A percentile compares a stretch with the other conserved stretches of the same genome.
phyloP scores from a whole-genome alignment of 2,888 invertebrate species.

The Synergus itoensis region DNA sequence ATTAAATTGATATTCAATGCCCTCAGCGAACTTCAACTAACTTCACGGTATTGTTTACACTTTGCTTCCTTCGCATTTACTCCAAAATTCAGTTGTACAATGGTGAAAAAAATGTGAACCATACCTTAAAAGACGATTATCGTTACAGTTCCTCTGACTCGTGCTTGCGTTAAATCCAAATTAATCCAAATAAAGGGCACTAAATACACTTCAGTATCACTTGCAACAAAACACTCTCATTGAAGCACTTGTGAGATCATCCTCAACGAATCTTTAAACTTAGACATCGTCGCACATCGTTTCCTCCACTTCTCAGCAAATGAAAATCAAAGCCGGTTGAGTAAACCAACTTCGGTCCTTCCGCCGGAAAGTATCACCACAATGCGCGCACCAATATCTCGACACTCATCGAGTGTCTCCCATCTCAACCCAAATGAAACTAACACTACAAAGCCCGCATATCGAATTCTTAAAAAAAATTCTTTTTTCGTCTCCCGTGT shows the following conservation, averaged over 20 bases:
- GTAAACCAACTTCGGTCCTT: constrained; percentile 14
- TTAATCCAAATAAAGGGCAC: constrained; percentile 32
- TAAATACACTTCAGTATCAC: constrained; percentile 28
- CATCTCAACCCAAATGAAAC: background rate
- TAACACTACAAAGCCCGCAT: background rate
- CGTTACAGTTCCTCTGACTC: background rate
- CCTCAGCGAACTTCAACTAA: no score
- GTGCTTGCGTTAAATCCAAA: constrained; percentile 4
- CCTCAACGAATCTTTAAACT: constrained; percentile 34
- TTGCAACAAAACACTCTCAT: constrained; percentile 17
- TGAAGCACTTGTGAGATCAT: constrained; percentile 29
- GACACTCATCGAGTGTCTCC: background rate
- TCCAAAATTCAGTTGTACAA: no score
- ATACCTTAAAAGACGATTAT: constrained; percentile 4
- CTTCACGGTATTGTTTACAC: no score
- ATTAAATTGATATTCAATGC: no score
- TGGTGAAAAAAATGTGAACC: background rate
- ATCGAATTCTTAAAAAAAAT: background rate
- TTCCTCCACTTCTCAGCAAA: constrained; percentile 11
- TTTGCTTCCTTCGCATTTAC: no score
- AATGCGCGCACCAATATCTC: background rate
- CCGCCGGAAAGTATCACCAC: constrained; percentile 19
- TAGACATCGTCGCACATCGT: constrained; percentile 7
- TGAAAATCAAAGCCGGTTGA: constrained; percentile 17
- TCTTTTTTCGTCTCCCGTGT: background rate